These are phyloP conservation scores for Urocitellus parryii DNA, from an alignment of 2,113 vertebrate species.

Conservation along the genomic window DNA sequence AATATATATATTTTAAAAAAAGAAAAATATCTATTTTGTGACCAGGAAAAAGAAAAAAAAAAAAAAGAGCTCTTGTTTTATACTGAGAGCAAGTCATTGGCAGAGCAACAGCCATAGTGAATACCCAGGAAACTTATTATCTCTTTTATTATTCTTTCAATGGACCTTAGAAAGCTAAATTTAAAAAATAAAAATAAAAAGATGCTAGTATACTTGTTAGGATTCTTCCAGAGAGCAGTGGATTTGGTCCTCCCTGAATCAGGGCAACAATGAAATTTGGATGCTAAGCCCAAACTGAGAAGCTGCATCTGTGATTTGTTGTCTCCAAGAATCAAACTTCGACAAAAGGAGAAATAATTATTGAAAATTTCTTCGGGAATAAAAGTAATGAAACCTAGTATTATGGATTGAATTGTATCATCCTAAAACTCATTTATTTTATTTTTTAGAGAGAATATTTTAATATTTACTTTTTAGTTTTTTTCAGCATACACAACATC, in stretches of 20 bases:
- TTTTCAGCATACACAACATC: too few species aligned
- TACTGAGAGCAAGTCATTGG: background rate
- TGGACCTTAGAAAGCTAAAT: background rate
- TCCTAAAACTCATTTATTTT: too few species aligned
- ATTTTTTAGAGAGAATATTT: too few species aligned
- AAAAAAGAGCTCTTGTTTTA: background rate
- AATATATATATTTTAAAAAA: too few species aligned
- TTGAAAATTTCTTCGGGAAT: constrained; percentile 6
- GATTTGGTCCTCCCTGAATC: constrained; percentile 2
- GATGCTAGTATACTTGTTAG: background rate
- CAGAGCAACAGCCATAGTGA: background rate
- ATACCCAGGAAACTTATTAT: background rate
- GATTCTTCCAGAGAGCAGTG: background rate
- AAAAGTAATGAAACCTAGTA: background rate
- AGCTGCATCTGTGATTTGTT: background rate
- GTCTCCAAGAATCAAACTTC: background rate
- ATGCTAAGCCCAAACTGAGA: constrained; percentile 15
- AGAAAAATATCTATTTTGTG: constrained; percentile 12
- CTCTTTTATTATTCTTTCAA: background rate
- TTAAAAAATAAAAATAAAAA: background rate
- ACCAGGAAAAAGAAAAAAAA: background rate
- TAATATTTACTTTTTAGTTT: too few species aligned
- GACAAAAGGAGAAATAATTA: background rate
- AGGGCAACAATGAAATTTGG: background rate
- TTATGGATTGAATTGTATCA: background rate